phyloP scores from a whole-genome alignment of 2,113 vertebrate genomes.

The Tragulus kanchil region DNA sequence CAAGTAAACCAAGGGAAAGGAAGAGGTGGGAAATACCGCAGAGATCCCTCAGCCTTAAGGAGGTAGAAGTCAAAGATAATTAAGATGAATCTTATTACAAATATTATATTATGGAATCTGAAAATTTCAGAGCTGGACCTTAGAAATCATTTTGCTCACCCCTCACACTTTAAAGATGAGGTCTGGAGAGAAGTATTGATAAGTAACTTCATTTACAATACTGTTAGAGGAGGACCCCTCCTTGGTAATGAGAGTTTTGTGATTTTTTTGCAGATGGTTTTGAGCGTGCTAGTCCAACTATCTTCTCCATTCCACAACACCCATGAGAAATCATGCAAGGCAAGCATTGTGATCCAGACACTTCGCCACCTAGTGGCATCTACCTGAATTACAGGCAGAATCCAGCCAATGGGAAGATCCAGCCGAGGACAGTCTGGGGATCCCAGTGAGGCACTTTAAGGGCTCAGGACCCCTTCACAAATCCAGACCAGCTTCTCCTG shows the following conservation, averaged over 20 bases:
- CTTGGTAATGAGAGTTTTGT: neutral
- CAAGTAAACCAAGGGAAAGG: neutral
- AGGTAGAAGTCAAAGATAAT: neutral
- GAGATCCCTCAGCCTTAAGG: neutral
- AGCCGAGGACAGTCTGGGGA: neutral
- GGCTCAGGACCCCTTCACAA: neutral
- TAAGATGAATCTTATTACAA: neutral
- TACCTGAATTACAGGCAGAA: slow-evolving; percentile 61
- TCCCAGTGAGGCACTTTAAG: neutral
- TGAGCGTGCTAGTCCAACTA: neutral
- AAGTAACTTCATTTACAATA: neutral
- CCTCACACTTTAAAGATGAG: neutral
- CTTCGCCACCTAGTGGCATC: slow-evolving; percentile 54
- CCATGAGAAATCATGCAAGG: neutral
- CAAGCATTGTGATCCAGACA: neutral
- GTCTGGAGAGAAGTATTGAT: neutral
- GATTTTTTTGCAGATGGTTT: neutral
- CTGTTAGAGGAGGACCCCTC: neutral
- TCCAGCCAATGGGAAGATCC: neutral
- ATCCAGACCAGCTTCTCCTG: neutral
- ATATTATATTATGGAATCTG: neutral
- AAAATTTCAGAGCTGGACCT: neutral
- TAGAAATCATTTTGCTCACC: slow-evolving; percentile 17
- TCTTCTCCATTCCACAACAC: neutral
- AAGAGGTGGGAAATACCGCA: neutral